These are phyloP conservation scores for Antitype chi DNA, from an alignment of 2,888 invertebrate genomes.

Conservation along the genomic window DNA sequence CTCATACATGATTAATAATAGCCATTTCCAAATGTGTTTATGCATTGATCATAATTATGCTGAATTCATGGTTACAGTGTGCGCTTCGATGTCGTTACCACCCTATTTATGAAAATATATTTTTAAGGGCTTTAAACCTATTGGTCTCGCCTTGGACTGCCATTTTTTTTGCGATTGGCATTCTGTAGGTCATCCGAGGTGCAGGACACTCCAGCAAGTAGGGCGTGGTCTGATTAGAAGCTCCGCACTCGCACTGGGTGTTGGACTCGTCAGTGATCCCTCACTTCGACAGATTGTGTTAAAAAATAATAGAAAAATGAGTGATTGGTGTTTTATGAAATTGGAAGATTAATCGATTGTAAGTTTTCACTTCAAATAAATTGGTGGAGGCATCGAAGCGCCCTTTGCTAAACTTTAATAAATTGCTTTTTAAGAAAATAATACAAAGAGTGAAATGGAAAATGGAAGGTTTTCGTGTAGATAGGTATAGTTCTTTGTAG, in stretches of 20 bases:
- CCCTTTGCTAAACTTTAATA: slow-evolving; percentile 1
- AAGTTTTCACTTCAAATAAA: not conserved
- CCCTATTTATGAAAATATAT: too few relatives aligned
- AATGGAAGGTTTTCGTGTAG: not conserved
- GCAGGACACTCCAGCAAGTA: not conserved
- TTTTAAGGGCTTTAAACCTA: too few relatives aligned
- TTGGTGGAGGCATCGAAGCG: not conserved
- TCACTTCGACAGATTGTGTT: not conserved
- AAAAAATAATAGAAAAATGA: not conserved
- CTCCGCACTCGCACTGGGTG: too few relatives aligned
- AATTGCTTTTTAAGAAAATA: slow-evolving; percentile 4
- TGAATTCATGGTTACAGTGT: too few relatives aligned
- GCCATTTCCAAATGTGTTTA: too few relatives aligned
- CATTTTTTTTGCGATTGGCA: too few relatives aligned
- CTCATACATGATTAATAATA: too few relatives aligned
- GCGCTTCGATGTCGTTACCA: too few relatives aligned
- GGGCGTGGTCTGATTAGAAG: not conserved
- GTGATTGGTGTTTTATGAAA: not conserved
- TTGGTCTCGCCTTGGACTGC: too few relatives aligned
- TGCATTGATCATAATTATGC: too few relatives aligned
- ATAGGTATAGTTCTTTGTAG: not conserved
- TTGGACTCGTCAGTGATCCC: not conserved
- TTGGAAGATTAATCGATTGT: not conserved
- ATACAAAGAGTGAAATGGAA: not conserved
- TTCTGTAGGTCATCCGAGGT: not conserved